Percentiles rank a stretch among this genome's conserved stretches.
phyloP scores from a whole-genome alignment of 2,888 invertebrate genomes.

The Trisateles emortualis region DNA sequence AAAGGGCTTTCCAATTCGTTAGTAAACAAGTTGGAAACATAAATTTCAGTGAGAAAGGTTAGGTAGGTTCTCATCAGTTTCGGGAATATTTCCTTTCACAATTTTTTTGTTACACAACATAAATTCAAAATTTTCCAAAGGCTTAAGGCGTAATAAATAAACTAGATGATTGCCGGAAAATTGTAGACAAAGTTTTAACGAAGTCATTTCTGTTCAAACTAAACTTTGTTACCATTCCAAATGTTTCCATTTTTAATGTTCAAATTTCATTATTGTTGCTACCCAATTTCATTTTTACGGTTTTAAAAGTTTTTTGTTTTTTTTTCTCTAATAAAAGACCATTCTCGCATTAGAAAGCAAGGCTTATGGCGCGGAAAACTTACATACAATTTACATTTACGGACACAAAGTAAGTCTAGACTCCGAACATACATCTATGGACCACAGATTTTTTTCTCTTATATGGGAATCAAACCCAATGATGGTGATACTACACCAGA shows the following conservation, averaged over 20 bases:
- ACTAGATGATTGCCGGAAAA: conserved; percentile 46
- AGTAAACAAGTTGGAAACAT: neutral
- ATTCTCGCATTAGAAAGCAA: too few species aligned
- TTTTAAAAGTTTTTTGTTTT: too few species aligned
- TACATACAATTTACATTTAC: too few species aligned
- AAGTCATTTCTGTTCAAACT: conserved; percentile 54
- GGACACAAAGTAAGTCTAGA: too few species aligned
- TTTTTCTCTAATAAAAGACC: too few species aligned
- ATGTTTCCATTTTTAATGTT: conserved; percentile 15
- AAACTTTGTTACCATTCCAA: conserved; percentile 31
- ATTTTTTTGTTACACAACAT: conserved; percentile 3
- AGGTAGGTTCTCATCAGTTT: neutral
- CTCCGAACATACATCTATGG: too few species aligned
- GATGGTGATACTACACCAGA: too few species aligned
- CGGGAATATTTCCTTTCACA: neutral
- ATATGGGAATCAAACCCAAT: too few species aligned
- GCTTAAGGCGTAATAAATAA: conserved; percentile 37
- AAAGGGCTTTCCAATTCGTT: neutral
- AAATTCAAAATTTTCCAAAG: conserved; percentile 38
- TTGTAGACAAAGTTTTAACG: conserved; percentile 66
- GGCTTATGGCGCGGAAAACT: too few species aligned
- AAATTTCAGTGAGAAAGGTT: neutral
- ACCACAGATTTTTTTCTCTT: too few species aligned
- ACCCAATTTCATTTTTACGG: neutral
- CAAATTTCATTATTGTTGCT: conserved; percentile 11